Evolutionary conservation across 1,140 invertebrate species (phyloP), one percentile per base, ranked within the genome.

Genomic region (Mactra quadrangularis): DNA sequence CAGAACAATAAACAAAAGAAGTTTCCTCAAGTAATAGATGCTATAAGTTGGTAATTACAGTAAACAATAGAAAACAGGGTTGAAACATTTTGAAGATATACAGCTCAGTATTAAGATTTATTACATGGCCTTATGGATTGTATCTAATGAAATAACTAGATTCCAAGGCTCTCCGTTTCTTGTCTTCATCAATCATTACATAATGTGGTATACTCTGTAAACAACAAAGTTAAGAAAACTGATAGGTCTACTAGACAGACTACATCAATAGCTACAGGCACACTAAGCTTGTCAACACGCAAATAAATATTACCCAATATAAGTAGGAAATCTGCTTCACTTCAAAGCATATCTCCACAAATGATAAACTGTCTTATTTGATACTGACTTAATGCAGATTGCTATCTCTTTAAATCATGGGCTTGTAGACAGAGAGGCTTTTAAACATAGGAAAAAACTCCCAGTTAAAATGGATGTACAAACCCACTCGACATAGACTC

Each of bases 291-390:
- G 64, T 81, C 77, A 60, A 33, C 77, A 47, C 33, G 31, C 31
- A n/a, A 52, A 81, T 81, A 81, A 81, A 81, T 81, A 81, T 81
- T 81, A 66, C 41, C 19, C 35, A 38, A 71, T 81, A 50, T 81
- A 68, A 70, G 55, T 59, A 68, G 55, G 19, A 71, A 59, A 57
- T 41, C 41, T 70, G 45, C 27, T 25, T 11, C 38, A 66, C 66
- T 70, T 78, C 76, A 78, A 66, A 78, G 62, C 38, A 31, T 68
- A 53, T 68, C 66, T 27, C 25, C 38, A 59, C 60, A 47, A 59
- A 66, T 68, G 62, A 59, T 81, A 68, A 50, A 70, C 50, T 35
- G 68, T 71, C 60, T 47, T 71, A 71, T 57, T 68, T 70, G 64
- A 70, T 71, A 81, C 35, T 27, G 45, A 68, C 64, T 70, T 17